Percentiles rank a stretch among this genome's conserved stretches.
phyloP scores from a whole-genome alignment of 2,888 invertebrate genomes.

The Brachyptera putata region DNA sequence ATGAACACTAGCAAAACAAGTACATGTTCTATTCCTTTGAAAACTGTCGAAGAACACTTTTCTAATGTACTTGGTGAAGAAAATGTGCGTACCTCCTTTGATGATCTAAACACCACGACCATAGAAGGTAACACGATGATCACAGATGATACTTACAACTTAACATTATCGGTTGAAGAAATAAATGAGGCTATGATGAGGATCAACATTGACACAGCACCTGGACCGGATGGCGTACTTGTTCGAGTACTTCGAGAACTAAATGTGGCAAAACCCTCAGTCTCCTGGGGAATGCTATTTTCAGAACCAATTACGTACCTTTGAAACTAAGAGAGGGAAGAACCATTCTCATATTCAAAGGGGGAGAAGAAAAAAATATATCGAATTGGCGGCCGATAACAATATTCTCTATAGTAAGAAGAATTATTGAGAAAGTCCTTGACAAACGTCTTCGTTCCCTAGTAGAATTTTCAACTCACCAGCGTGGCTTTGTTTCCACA shows the following conservation, averaged over 20 bases:
- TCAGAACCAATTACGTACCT: not conserved
- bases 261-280: not conserved
- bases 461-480: not conserved
- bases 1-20: not conserved
- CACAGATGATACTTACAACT: not conserved
- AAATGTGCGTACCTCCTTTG: too few species aligned
- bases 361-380: not conserved
- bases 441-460: not conserved
- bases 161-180: not conserved
- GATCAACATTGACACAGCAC: not conserved
- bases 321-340: not conserved
- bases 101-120: too few species aligned
- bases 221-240: not conserved
- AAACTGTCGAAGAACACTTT: too few species aligned
- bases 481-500: constrained; percentile 3
- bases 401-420: not conserved
- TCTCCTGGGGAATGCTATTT: not conserved
- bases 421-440: not conserved
- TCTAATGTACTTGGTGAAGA: too few species aligned
- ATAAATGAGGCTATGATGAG: not conserved
- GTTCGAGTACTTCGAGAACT: not conserved
- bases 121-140: too few species aligned
- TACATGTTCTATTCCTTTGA: not conserved
- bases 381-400: not conserved
- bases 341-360: not conserved